These are phyloP conservation scores for Pseudorhiza aurosa DNA, from an alignment of 30 jellyfish, hydroid and myxozoan genomes.

Conservation along the genomic window DNA sequence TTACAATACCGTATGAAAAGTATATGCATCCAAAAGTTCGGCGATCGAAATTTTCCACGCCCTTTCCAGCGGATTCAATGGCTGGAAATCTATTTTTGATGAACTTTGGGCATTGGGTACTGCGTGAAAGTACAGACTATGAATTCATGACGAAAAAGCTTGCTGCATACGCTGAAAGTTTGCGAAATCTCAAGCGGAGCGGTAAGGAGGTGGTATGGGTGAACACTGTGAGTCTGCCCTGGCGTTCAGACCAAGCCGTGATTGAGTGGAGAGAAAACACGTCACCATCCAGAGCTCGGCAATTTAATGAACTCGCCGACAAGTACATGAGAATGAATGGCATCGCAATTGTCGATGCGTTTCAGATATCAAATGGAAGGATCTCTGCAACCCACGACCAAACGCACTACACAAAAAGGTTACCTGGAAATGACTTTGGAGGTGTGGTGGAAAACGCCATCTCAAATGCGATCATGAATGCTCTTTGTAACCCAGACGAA, in stretches of 20 bases:
- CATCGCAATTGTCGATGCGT: constrained; percentile 86
- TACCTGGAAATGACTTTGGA: constrained; percentile 94
- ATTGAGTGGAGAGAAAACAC: constrained; percentile 94
- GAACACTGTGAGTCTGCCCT: constrained; percentile 91
- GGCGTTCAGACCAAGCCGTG: constrained; percentile 94
- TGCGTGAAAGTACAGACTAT: constrained; percentile 79
- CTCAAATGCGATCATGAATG: constrained; percentile 69
- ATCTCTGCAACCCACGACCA: constrained; percentile 94
- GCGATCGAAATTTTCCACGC: constrained; percentile 92
- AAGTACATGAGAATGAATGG: constrained; percentile 52
- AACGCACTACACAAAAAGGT: constrained; percentile 81
- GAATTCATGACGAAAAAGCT: constrained; percentile 65
- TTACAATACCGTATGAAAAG: constrained; percentile 82
- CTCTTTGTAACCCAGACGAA: constrained; percentile 59
- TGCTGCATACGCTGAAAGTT: constrained; percentile 79
- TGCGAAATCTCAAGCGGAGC: constrained; percentile 32
- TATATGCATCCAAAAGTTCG: constrained; percentile 94
- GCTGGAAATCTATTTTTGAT: constrained; percentile 66
- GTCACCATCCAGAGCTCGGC: constrained; percentile 87
- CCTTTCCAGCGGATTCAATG: constrained; percentile 82
- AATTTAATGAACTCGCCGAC: constrained; percentile 79
- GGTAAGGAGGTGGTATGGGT: constrained; percentile 82
- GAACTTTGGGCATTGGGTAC: constrained; percentile 94
- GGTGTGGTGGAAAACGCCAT: constrained; percentile 97
- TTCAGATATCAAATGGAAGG: constrained; percentile 87